Percentiles rank a stretch among this genome's conserved stretches.
Conservation (phyloP, 37 sponge, comb jelly and placozoan genomes). For the Sycon ciliatum region DNA sequence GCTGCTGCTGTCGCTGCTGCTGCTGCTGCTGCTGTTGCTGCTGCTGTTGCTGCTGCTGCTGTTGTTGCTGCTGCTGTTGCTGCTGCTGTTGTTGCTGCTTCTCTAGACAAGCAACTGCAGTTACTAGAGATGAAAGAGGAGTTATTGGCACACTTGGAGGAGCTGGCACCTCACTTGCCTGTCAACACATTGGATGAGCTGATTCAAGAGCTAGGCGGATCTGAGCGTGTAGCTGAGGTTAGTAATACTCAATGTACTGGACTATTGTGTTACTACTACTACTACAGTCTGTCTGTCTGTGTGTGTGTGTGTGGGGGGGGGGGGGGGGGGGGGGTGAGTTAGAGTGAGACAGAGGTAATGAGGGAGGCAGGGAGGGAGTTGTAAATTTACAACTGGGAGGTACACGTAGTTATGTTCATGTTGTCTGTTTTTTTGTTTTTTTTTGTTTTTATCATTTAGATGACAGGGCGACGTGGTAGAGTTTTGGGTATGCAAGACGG, state of each 20-base stretch:
- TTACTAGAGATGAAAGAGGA: slow-evolving; percentile 66
- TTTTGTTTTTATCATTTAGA: too few relatives aligned
- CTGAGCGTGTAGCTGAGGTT: slow-evolving; percentile 52
- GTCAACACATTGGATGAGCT: slow-evolving; percentile 85
- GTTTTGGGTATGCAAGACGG: slow-evolving; percentile 63
- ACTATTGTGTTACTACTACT: background rate
- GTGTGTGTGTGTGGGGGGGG: slow-evolving; percentile 1
- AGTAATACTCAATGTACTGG: background rate
- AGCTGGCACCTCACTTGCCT: slow-evolving; percentile 62
- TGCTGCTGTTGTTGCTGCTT: background rate
- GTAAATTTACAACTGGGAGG: too few relatives aligned
- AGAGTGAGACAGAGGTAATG: too few relatives aligned
- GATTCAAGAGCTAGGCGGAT: slow-evolving; percentile 77
- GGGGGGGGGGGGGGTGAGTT: too few relatives aligned
- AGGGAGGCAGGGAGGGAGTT: too few relatives aligned
- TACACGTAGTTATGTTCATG: too few relatives aligned
- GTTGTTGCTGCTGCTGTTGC: background rate
- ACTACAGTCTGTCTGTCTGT: background rate
- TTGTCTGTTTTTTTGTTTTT: too few relatives aligned
- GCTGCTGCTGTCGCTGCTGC: too few relatives aligned
- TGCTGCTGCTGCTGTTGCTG: too few relatives aligned
- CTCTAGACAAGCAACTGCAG: too few relatives aligned
- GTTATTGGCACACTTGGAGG: slow-evolving; percentile 54
- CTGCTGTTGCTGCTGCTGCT: background rate
- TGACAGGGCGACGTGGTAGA: slow-evolving; percentile 86